These are phyloP conservation scores for Alviniconcha marisindica DNA, from an alignment of 1,140 invertebrate species.

Conservation along the genomic window DNA sequence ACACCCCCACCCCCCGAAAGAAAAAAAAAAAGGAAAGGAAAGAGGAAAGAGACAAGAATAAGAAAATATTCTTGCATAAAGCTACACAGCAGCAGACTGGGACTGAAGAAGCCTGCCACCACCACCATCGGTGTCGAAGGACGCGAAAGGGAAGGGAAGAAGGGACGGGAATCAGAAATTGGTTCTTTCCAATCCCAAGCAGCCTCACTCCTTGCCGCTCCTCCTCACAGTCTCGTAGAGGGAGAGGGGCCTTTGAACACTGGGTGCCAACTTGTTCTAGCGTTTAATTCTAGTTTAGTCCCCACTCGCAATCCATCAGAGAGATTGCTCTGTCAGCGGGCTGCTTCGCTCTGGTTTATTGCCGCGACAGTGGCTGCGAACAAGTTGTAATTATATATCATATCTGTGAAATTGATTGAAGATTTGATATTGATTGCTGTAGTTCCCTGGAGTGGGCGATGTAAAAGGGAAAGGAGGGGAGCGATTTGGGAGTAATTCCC, in stretches of 20 bases:
- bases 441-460: not conserved
- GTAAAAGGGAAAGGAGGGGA: not conserved
- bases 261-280: constrained; percentile 32
- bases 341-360: constrained; percentile 9
- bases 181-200: not conserved
- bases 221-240: not conserved
- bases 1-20: too few relatives aligned
- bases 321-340: constrained; percentile 29
- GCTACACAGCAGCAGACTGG: too few relatives aligned
- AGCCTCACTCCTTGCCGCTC: not conserved
- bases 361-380: constrained; percentile 11
- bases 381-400: constrained; percentile 36
- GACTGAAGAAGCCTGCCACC: too few relatives aligned
- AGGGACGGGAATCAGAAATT: too few relatives aligned
- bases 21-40: too few relatives aligned
- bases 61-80: too few relatives aligned
- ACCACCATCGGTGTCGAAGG: too few relatives aligned
- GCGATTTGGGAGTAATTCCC: constrained; percentile 2
- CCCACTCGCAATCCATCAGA: constrained; percentile 15
- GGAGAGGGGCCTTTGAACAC: not conserved
- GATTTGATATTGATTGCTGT: constrained; percentile 33
- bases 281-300: constrained; percentile 38
- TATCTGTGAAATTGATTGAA: constrained; percentile 35
- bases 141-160: too few relatives aligned
- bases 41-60: too few relatives aligned